phyloP scores from a whole-genome alignment of 1,140 invertebrate species.

The Cataglyphis hispanica region DNA sequence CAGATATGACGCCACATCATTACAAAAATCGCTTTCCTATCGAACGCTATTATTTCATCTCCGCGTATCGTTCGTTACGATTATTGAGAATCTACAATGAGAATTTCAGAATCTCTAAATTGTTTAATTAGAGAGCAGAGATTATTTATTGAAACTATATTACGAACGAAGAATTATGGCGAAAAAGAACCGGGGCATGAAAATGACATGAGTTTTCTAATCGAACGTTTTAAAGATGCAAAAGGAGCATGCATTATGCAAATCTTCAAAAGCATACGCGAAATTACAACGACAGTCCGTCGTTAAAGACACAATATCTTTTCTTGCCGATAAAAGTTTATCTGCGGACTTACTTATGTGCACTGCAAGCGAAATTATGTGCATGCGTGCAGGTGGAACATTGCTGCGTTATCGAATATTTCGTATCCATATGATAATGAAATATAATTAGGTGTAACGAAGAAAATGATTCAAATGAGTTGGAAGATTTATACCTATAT shows the following conservation, averaged over 20 bases:
- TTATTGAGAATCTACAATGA: slow-evolving; percentile 31
- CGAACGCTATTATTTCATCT: slow-evolving; percentile 38
- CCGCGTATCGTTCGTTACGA: slow-evolving; percentile 7
- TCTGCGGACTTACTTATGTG: slow-evolving; percentile 41
- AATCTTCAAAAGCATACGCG: background rate
- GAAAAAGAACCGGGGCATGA: background rate
- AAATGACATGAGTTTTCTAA: background rate
- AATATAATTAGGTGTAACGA: background rate
- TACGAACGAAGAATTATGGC: background rate
- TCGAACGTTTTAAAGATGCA: background rate
- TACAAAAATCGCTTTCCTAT: slow-evolving; percentile 17
- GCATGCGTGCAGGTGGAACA: slow-evolving; percentile 25
- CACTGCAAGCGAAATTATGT: slow-evolving; percentile 45
- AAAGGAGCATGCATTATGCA: background rate
- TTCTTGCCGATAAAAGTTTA: slow-evolving; percentile 42
- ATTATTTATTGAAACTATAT: slow-evolving; percentile 9
- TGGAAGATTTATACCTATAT: background rate
- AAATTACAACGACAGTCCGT: slow-evolving; percentile 22
- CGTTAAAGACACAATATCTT: slow-evolving; percentile 5
- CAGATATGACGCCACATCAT: slow-evolving; percentile 10
- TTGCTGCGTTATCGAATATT: slow-evolving; percentile 47
- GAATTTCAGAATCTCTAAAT: background rate
- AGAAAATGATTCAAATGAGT: background rate
- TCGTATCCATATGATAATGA: slow-evolving; percentile 21
- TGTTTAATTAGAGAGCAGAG: background rate